Conservation (phyloP, 2,113 vertebrate species). For the Saguinus imperator region DNA sequence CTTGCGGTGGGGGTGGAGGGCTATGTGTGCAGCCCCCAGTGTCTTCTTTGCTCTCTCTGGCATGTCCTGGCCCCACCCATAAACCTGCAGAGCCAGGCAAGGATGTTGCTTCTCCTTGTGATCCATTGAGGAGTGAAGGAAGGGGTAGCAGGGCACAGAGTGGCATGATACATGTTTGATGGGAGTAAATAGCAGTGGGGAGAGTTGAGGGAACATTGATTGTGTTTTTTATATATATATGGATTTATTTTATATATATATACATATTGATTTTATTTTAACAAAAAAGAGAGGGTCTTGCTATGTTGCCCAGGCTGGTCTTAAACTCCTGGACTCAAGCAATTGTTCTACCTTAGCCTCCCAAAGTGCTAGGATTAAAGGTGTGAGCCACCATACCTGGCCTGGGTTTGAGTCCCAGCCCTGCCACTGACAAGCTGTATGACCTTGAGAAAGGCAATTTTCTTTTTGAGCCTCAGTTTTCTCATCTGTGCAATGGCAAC, state of each 20-base stretch:
- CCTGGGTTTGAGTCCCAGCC: background rate
- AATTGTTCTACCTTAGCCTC: too few relatives aligned
- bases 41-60: slow-evolving; percentile 59
- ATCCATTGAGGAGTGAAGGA: background rate
- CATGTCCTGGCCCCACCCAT: slow-evolving; percentile 18
- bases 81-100: slow-evolving; percentile 10
- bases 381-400: too few relatives aligned
- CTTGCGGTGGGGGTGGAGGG: slow-evolving; percentile 14
- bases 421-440: background rate
- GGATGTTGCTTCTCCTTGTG: background rate
- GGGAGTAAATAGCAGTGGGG: background rate
- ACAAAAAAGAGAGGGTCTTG: too few relatives aligned
- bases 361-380: too few relatives aligned
- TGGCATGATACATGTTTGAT: background rate
- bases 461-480: slow-evolving; percentile 36
- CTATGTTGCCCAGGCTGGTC: too few relatives aligned
- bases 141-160: background rate
- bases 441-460: slow-evolving; percentile 20
- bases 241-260: too few relatives aligned
- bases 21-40: background rate
- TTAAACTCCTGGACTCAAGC: too few relatives aligned
- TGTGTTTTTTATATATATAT: too few relatives aligned
- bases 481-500: background rate
- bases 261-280: too few relatives aligned
- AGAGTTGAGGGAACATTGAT: background rate